Evolutionary conservation across 2,113 vertebrate species (phyloP), one percentile per base, ranked within the genome.

Genomic region (Collichthys lucidus): DNA sequence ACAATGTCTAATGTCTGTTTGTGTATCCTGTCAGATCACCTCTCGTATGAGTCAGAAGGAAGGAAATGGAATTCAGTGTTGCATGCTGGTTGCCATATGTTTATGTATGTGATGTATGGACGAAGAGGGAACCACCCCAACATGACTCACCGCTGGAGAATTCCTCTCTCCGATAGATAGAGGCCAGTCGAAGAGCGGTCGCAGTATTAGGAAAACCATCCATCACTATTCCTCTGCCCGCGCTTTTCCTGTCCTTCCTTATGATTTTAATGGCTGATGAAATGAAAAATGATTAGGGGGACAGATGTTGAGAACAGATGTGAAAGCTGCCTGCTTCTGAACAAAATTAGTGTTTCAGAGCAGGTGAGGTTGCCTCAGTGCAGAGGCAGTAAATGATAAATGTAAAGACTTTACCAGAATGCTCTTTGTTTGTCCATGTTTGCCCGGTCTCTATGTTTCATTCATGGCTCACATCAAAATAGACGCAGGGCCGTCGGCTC

Each of bases 81-180:
- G 19, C 77, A 20, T 52, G 74, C 55, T 71, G 29, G 29, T 59
- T 66, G 40, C 22, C 20, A 53, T 63, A 44, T 75, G 73, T 53
- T 83, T 70, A 22, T 64, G 22, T 20, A 40, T 64, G 67, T 82
- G 68, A 60, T 75, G 84, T 24, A 63, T 74, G 62, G n/a, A 65
- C 20, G 29, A 11, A 22, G 63, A 80, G 57, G 78, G 79, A 85
- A 91, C 91, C 89, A 80, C 81, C 89, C 77, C 14, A 35, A 55
- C 52, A 77, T 89, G 88, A 91, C 63, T 91, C 89, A 93, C 7
- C 4, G 17, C 74, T 22, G 29, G 77, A 88, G 82, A 86, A 87
- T 90, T 83, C 76, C 86, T 84, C 66, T 65, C 53, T 86, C 57
- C 4, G 64, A 88, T 77, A 74, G 67, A 88, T 76, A 68, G 46